Conservation (phyloP, 2,113 vertebrate genomes). For the Anser cygnoides region DNA sequence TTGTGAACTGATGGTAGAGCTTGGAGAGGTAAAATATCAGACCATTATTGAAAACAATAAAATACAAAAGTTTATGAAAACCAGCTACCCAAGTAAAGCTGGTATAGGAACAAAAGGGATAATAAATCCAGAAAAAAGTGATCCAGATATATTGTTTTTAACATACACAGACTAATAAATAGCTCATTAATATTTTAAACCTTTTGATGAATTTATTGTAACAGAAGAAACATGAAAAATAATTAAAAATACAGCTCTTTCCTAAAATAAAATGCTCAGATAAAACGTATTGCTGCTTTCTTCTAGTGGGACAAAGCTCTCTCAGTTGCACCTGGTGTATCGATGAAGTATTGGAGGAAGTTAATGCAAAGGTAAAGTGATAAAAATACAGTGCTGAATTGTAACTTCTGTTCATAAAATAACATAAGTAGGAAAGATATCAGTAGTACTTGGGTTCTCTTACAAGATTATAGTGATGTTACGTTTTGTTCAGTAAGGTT, state of each 20-base stretch:
- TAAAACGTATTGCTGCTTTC: not conserved
- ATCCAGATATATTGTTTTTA: not conserved
- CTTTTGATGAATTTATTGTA: not conserved
- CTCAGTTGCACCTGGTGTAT: conserved; percentile 94
- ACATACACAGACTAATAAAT: not conserved
- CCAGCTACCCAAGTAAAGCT: not conserved
- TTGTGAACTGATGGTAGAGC: conserved; percentile 98
- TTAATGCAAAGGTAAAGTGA: conserved; percentile 92
- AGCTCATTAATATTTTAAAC: not conserved
- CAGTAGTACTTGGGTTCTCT: not conserved
- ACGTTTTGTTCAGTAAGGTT: not conserved
- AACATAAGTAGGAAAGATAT: not conserved
- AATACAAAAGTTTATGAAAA: not conserved
- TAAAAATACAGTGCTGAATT: not conserved
- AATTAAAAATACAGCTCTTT: not conserved
- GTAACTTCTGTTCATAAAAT: not conserved
- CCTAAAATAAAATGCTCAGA: not conserved
- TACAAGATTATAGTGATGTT: not conserved
- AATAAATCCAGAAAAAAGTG: not conserved
- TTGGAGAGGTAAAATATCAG: conserved; percentile 88
- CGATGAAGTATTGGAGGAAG: conserved; percentile 98
- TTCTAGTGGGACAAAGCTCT: conserved; percentile 96
- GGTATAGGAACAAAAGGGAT: not conserved
- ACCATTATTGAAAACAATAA: not conserved
- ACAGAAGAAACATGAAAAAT: not conserved